Percentiles rank a stretch among this genome's conserved stretches.
Evolutionary conservation across 2,113 vertebrate species (phyloP).

Genomic region (Pelusios castaneus): DNA sequence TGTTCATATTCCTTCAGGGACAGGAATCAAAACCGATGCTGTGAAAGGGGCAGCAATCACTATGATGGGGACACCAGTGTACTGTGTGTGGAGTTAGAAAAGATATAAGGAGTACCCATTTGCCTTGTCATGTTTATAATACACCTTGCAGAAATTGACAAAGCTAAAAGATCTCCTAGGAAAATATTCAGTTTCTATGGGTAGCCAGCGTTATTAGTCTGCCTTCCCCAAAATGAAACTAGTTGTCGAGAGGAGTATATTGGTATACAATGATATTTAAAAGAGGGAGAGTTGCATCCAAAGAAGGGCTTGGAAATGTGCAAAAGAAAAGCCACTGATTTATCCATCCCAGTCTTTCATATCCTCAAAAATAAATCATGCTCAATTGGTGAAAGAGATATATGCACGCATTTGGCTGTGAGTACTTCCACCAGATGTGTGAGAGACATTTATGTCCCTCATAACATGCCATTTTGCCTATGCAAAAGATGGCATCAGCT

Average conservation of each 20-base stretch:
- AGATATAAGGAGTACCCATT: neutral
- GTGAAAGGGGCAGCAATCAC: neutral
- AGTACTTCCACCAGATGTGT: neutral
- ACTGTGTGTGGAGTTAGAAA: neutral
- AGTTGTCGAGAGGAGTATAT: neutral
- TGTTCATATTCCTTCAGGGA: neutral
- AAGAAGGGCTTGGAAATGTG: neutral
- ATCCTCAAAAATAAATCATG: neutral
- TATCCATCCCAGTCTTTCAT: neutral
- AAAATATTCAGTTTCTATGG: neutral
- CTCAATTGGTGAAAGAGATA: neutral
- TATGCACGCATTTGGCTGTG: neutral
- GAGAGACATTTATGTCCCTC: neutral
- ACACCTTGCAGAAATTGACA: neutral
- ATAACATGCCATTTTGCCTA: neutral
- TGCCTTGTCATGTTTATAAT: neutral
- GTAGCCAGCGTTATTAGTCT: neutral
- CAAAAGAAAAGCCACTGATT: neutral
- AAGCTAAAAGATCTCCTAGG: neutral
- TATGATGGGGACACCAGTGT: neutral
- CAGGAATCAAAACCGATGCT: neutral
- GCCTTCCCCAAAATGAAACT: neutral
- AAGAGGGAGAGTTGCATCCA: neutral
- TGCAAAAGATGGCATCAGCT: neutral
- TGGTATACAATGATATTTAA: neutral